Evolutionary conservation across 2,888 invertebrate species (phyloP), one percentile per base, ranked within the genome.

Genomic region (Hypomecis atomaria): DNA sequence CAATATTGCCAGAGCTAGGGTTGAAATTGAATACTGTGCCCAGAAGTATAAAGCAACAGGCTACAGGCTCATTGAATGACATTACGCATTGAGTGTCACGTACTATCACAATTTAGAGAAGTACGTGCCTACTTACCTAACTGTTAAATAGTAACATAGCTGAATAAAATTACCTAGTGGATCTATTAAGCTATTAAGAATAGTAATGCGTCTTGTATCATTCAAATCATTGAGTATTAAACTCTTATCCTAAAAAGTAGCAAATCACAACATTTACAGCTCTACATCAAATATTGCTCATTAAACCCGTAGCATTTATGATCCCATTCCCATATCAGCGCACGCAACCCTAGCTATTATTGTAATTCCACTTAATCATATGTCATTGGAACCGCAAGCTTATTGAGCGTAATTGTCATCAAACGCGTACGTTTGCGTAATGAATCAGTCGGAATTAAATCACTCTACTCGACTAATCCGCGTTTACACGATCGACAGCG

Each of bases 371-470:
- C 71, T 71, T 78, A 82, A 82, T 82, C 77, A 81, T 78, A 74
- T 71, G 77, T 75, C 78, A 76, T 76, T 72, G 73, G 71, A 74
- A 71, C 71, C 73, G 78, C 73, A 73, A 72, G 75, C 73, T 77
- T 79, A 83, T 82, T 85, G 84, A 78, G 80, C 78, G 77, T 82
- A 81, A 86, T 82, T 79, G 80, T 79, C 81, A 82, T 84, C 79
- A 84, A 83, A 82, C 79, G 78, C 50, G 68, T 60, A 69, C 74
- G 76, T 75, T 78, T 76, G 73, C 77, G 78, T 79, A 84, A 83
- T 86, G 83, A 88, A 88, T 86, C 83, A 82, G 77, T 74, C 65
- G 78, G 83, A 86, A 86, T 89, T 87, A 87, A 90, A 90, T 88
- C 87, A 88, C 81, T 84, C 78, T 69, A 65, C 72, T 72, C 74